phyloP scores from a whole-genome alignment of 2,113 vertebrate genomes.

The Bungarus multicinctus region DNA sequence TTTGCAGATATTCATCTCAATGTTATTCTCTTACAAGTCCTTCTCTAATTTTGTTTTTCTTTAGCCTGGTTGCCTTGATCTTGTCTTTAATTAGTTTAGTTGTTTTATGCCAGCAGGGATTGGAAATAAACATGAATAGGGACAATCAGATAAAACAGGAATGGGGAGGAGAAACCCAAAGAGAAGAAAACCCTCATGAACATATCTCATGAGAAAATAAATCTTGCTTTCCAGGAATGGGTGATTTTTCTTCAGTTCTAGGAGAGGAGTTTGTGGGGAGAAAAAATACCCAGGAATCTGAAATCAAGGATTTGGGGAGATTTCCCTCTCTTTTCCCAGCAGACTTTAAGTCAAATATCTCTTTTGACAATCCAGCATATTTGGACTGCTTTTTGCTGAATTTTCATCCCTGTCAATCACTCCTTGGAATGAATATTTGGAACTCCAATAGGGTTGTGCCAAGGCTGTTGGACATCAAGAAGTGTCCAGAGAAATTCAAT shows the following conservation, averaged over 20 bases:
- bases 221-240: neutral
- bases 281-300: neutral
- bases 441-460: neutral
- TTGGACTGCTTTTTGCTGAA: conserved; percentile 1
- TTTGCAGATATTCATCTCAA: rapidly evolving
- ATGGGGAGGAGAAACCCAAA: neutral
- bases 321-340: neutral
- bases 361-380: neutral
- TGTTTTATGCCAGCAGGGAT: neutral
- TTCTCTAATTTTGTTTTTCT: neutral
- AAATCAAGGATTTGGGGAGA: neutral
- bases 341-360: neutral
- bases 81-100: neutral
- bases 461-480: neutral
- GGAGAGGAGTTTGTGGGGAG: neutral
- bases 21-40: conserved; percentile 1
- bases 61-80: neutral
- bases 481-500: neutral
- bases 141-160: neutral
- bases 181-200: neutral
- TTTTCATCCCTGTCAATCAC: neutral
- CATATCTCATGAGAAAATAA: neutral
- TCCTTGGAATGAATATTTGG: neutral
- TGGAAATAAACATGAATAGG: neutral
- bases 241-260: neutral